Conservation (phyloP, 2,888 invertebrate genomes). For the Diarsia brunnea region DNA sequence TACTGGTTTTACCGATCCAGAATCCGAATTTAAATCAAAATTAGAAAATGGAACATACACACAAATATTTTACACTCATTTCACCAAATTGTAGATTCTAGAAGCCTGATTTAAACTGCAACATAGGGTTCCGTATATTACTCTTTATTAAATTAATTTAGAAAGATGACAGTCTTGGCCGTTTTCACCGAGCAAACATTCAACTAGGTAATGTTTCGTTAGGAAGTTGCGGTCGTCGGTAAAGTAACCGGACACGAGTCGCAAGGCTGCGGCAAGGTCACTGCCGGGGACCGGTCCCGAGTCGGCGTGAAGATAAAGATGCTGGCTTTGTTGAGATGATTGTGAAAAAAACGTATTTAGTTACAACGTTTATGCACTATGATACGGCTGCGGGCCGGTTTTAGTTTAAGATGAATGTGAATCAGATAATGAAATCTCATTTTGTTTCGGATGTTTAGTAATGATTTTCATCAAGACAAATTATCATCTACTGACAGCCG, state of each 20-base stretch:
- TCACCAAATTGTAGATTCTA: background rate
- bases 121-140: background rate
- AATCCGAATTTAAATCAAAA: background rate
- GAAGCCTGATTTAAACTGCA: background rate
- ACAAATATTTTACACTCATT: no score
- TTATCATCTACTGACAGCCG: no score
- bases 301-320: conserved; percentile 26
- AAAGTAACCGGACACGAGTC: conserved; percentile 66
- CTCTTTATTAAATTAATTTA: background rate
- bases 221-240: conserved; percentile 53
- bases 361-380: conserved; percentile 1
- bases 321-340: conserved; percentile 15
- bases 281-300: conserved; percentile 62
- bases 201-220: conserved; percentile 38
- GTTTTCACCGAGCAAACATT: conserved; percentile 38
- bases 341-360: conserved; percentile 34
- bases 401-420: background rate
- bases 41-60: background rate
- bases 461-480: background rate
- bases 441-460: background rate
- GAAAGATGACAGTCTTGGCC: background rate
- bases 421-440: background rate
- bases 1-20: background rate
- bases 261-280: conserved; percentile 76
- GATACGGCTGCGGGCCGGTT: background rate